Percentiles rank a stretch among this genome's conserved stretches.
Conservation (phyloP, 1,140 invertebrate species). For the Drosophila lacteicornis region DNA sequence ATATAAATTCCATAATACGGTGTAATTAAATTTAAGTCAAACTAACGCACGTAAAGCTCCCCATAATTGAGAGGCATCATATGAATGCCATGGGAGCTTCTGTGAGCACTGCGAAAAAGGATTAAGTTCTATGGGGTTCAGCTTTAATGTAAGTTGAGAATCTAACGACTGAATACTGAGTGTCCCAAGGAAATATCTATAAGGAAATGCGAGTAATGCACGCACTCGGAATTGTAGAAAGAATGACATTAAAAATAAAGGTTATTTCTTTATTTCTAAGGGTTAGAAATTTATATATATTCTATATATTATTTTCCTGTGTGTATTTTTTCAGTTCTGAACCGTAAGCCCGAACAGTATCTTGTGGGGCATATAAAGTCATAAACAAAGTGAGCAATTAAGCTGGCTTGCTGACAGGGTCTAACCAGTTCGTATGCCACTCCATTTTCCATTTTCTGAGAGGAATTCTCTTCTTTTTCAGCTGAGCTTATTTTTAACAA, state of each 20-base stretch:
- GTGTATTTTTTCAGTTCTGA: not conserved
- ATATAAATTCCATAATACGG: constrained; percentile 85
- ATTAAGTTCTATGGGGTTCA: not conserved
- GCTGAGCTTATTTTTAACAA: constrained; percentile 51
- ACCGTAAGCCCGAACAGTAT: not conserved
- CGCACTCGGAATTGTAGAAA: too few species aligned
- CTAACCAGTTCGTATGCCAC: constrained; percentile 13
- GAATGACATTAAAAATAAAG: too few species aligned
- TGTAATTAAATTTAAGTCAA: constrained; percentile 83
- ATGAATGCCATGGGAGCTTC: constrained; percentile 39
- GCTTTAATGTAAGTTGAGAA: not conserved
- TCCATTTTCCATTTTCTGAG: not conserved
- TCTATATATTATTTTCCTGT: not conserved
- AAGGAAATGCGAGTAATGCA: not conserved
- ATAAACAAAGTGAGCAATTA: constrained; percentile 77
- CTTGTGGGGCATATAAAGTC: constrained; percentile 63
- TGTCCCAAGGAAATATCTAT: not conserved
- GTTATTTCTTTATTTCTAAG: too few species aligned
- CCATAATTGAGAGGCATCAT: constrained; percentile 68
- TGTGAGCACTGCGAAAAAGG: constrained; percentile 20
- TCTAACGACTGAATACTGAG: not conserved
- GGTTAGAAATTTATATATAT: too few species aligned
- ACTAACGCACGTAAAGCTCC: constrained; percentile 78
- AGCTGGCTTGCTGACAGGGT: constrained; percentile 42
- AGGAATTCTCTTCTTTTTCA: constrained; percentile 19